Base-by-base conservation (phyloP, 2,113 vertebrate genomes). In the Synchiropus splendidus region DNA sequence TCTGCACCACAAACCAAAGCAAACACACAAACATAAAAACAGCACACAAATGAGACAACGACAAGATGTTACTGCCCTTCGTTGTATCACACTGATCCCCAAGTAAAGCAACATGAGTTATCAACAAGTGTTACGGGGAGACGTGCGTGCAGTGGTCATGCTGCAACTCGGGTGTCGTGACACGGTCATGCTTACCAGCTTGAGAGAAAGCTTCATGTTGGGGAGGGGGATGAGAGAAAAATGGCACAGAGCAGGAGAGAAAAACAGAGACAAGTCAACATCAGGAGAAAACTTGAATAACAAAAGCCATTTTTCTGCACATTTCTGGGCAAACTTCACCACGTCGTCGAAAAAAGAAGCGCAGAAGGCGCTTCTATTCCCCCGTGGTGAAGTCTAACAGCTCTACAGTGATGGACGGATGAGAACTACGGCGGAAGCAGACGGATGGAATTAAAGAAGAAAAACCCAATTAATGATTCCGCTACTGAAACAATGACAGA, bases 201-300 rank as follows among this genome's bases (percentile, higher is more conserved):
- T 98, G 85, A 98, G 93, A 90, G 95, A 98, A 88, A 98, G 95
- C 94, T 98, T 96, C 92, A 78, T 60, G 84, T 70, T 69, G 78
- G 75, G 79, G 74, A 67, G 75, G 43, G 58, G 57, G 77, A n/a
- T 73, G 31, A 74, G 75, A 37, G 61, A 43, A 16, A 64, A 59
- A n/a, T 1, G 12, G 30, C 1, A 72, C 57, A 55, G 48, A 61
- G 66, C 63, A 50, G 77, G 67, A 75, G 51, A 75, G 42, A 79
- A 34, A 80, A 74, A 79, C 61, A 78, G 48, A 72, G 13, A 74
- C 42, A 73, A 57, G 72, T 81, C 78, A 81, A 59, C 64, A 75
- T 67, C 64, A 64, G 27, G 14, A 63, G 56, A 32, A 32, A 35
- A 18, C 15, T 27, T 27, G 4, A 59, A 68, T n/a, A 17, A 56